phyloP scores from a whole-genome alignment of 2,797 vertebrate genomes.

The Acanthurus tractus region DNA sequence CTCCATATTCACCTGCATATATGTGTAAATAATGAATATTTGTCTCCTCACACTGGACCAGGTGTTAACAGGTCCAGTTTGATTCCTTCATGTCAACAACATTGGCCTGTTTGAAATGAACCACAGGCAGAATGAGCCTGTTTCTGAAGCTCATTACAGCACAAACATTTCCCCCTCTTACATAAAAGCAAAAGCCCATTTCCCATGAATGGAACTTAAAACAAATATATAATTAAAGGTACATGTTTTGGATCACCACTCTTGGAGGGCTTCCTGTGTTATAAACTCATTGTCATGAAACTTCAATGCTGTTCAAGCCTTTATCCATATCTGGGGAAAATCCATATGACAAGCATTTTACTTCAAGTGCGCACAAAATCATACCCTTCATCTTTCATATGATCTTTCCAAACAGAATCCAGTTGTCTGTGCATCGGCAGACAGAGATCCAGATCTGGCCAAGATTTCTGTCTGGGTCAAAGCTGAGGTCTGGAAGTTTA shows the following conservation, averaged over 20 bases:
- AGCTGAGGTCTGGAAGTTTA: conserved; percentile 62
- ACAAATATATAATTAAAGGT: conserved; percentile 68
- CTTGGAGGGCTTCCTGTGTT: conserved; percentile 31
- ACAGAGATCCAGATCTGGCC: conserved; percentile 45
- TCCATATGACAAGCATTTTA: not conserved
- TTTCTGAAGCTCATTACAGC: conserved; percentile 56
- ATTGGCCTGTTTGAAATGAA: conserved; percentile 71
- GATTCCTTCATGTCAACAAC: conserved; percentile 71
- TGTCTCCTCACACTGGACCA: conserved; percentile 41
- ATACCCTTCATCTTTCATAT: conserved; percentile 21
- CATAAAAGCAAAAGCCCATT: conserved; percentile 61
- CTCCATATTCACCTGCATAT: conserved; percentile 11
- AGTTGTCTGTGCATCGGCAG: conserved; percentile 50
- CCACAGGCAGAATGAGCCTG: conserved; percentile 66
- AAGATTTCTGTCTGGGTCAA: conserved; percentile 56
- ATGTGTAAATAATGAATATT: conserved; percentile 50
- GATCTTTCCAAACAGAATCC: conserved; percentile 30
- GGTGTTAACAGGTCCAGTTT: conserved; percentile 73
- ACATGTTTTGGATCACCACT: conserved; percentile 66
- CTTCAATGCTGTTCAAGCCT: conserved; percentile 7
- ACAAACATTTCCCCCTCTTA: conserved; percentile 58
- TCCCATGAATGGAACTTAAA: conserved; percentile 57
- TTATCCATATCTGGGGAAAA: conserved; percentile 6
- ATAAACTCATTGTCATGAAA: conserved; percentile 48
- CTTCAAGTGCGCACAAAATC: conserved; percentile 5